These are phyloP conservation scores for Bothrops jararaca DNA, from an alignment of 2,113 vertebrate species.

Conservation along the genomic window DNA sequence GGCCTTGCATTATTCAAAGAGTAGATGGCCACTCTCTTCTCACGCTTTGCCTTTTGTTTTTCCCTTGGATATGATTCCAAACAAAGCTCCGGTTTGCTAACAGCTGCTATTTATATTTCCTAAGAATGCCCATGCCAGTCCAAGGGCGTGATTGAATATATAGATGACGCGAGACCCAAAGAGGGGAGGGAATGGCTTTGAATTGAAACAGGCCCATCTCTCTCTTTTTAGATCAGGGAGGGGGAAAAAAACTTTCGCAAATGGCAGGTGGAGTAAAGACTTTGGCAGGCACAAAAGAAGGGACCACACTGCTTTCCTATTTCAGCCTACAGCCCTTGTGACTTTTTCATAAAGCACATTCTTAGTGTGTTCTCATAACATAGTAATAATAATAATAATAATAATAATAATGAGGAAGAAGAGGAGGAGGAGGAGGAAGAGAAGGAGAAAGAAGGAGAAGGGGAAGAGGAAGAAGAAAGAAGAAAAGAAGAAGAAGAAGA, in stretches of 20 bases:
- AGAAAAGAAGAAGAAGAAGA: no score
- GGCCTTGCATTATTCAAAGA: not conserved
- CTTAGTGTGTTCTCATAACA: not conserved
- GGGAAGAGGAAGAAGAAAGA: no score
- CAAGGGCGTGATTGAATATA: not conserved
- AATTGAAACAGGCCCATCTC: not conserved
- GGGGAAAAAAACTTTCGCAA: not conserved
- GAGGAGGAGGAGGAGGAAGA: fast-evolving
- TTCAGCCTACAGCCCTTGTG: not conserved
- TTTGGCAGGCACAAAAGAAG: not conserved
- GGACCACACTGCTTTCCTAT: not conserved
- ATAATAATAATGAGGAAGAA: no score
- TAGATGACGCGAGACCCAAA: not conserved
- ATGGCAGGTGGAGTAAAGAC: not conserved
- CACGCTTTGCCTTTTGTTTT: not conserved
- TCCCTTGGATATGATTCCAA: not conserved
- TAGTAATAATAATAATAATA: no score
- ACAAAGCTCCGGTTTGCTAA: not conserved
- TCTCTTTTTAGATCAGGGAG: no score
- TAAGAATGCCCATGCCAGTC: not conserved
- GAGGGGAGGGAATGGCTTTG: not conserved
- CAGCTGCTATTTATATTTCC: not conserved
- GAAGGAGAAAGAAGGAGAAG: no score
- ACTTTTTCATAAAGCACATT: not conserved
- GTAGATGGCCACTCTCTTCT: not conserved